A percentile compares a stretch with the other conserved stretches of the same genome.
Evolutionary conservation across 1,140 invertebrate genomes (phyloP).

Genomic region (Bombus affinis): DNA sequence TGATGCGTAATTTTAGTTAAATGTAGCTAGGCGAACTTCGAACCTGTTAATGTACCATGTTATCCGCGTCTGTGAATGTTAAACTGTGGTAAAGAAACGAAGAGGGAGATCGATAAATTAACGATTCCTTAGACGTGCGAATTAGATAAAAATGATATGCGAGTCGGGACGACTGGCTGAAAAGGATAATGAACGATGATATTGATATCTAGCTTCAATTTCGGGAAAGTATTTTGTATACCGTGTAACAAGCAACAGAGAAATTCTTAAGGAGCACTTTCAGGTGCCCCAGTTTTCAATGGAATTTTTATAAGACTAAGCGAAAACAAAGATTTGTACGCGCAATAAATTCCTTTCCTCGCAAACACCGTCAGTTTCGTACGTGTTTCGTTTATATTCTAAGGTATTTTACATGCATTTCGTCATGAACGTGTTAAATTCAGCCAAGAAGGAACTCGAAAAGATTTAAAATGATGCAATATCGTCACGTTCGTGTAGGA

Average conservation of each 20-base stretch:
- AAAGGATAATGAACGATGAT: background rate
- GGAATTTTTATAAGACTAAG: constrained; percentile 52
- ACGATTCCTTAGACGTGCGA: background rate
- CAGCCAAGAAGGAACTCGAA: background rate
- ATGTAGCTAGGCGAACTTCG: constrained; percentile 38
- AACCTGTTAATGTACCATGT: constrained; percentile 41
- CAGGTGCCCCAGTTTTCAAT: constrained; percentile 17
- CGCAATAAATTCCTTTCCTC: constrained; percentile 2
- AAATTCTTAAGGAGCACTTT: background rate
- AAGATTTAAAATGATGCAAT: background rate
- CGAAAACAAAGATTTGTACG: constrained; percentile 26
- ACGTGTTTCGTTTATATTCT: constrained; percentile 22
- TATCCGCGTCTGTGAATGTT: constrained; percentile 4
- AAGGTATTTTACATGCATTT: constrained; percentile 22
- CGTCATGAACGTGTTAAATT: background rate
- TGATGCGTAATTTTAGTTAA: constrained; percentile 66
- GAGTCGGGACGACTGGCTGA: background rate
- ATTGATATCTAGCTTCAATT: background rate
- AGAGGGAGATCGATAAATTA: constrained; percentile 43
- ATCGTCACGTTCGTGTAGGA: background rate
- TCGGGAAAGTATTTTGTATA: constrained; percentile 56
- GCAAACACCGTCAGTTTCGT: background rate
- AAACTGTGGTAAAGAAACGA: constrained; percentile 18
- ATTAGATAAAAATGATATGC: background rate
- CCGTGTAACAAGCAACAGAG: constrained; percentile 1